Evolutionary conservation across 2,888 invertebrate genomes (phyloP).

Genomic region (Mythimna vitellina): DNA sequence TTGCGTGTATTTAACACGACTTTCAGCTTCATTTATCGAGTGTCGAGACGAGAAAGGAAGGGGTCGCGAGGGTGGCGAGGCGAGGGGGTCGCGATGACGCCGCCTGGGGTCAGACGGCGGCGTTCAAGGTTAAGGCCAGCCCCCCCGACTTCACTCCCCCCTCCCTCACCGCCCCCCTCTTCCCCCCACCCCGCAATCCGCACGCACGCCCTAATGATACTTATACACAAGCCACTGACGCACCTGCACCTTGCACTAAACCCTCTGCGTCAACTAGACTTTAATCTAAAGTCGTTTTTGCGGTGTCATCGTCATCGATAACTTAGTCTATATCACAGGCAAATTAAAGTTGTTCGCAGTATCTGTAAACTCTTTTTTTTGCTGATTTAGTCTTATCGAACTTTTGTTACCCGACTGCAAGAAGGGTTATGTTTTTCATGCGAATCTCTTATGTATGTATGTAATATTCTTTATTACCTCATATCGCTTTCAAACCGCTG

Average conservation of each 20-base stretch:
- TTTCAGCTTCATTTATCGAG: constrained; percentile 79
- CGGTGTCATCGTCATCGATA: constrained; percentile 7
- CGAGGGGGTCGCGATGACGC: constrained; percentile 70
- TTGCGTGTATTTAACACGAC: constrained; percentile 78
- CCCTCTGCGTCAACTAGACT: constrained; percentile 14
- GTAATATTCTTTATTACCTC: no score
- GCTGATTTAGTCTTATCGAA: neutral
- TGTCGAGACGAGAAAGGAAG: constrained; percentile 74
- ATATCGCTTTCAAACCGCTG: no score
- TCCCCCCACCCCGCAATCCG: constrained; percentile 37
- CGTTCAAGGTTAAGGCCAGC: constrained; percentile 89
- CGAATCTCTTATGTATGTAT: no score
- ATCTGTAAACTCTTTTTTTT: neutral
- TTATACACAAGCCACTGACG: constrained; percentile 59
- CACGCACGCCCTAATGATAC: constrained; percentile 72
- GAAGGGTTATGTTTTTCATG: no score
- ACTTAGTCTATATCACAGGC: neutral
- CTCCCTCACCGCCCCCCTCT: constrained; percentile 8
- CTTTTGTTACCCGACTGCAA: no score
- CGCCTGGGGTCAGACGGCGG: constrained; percentile 84
- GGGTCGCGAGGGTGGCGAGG: constrained; percentile 68
- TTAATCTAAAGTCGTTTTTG: constrained; percentile 16
- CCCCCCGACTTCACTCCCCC: constrained; percentile 61
- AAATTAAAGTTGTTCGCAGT: neutral
- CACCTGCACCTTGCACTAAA: constrained; percentile 54